Evolutionary conservation across 2,888 invertebrate species (phyloP).

Genomic region (Ennomos fuscantarius): DNA sequence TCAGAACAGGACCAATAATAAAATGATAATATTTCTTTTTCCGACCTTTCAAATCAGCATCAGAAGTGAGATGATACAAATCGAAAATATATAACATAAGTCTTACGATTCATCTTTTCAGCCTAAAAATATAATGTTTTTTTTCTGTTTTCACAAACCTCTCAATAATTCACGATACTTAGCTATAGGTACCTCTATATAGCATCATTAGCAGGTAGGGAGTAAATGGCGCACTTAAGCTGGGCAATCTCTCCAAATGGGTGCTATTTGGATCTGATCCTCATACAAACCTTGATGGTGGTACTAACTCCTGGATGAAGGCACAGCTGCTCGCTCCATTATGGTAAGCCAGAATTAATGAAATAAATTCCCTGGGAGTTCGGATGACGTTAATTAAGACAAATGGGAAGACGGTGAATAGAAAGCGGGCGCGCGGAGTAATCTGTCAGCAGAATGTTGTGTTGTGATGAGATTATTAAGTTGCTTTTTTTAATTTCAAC

Average conservation of each 20-base stretch:
- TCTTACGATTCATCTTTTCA: too few relatives aligned
- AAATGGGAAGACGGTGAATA: slow-evolving; percentile 5
- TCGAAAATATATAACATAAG: too few relatives aligned
- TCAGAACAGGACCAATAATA: too few relatives aligned
- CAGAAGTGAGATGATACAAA: too few relatives aligned
- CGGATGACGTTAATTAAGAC: slow-evolving; percentile 23
- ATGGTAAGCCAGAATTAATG: slow-evolving; percentile 25
- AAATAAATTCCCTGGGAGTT: slow-evolving; percentile 21
- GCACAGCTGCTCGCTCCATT: slow-evolving; percentile 21
- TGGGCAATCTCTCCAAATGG: slow-evolving; percentile 22
- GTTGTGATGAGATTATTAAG: too few relatives aligned
- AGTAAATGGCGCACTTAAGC: slow-evolving; percentile 18
- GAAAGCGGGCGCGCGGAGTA: not conserved
- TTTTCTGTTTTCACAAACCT: too few relatives aligned
- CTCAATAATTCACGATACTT: too few relatives aligned
- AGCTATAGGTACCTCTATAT: not conserved
- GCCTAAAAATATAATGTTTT: too few relatives aligned
- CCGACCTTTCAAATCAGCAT: too few relatives aligned
- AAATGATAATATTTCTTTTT: too few relatives aligned
- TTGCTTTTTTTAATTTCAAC: too few relatives aligned
- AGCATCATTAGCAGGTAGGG: slow-evolving; percentile 2
- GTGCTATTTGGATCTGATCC: slow-evolving; percentile 16
- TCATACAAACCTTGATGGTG: slow-evolving; percentile 14
- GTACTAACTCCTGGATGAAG: slow-evolving; percentile 1
- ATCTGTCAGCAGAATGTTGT: not conserved